phyloP scores from a whole-genome alignment of 2,113 vertebrate species.

The Azemiops feae region DNA sequence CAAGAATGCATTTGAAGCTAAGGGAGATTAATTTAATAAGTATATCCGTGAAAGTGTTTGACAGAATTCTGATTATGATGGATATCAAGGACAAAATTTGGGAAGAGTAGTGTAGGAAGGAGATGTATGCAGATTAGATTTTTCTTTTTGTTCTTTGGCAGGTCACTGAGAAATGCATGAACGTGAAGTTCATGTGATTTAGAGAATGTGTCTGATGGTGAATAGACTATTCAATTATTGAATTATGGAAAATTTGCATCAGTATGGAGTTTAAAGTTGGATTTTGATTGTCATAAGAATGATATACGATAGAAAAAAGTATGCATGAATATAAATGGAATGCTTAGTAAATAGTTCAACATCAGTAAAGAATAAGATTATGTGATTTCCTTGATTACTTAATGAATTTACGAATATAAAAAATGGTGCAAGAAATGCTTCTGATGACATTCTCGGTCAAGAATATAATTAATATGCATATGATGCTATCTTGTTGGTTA shows the following conservation, averaged over 20 bases:
- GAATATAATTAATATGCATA: not conserved
- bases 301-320: no score
- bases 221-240: not conserved
- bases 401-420: not conserved
- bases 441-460: not conserved
- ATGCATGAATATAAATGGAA: not conserved
- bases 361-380: not conserved
- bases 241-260: no score
- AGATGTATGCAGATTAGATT: not conserved
- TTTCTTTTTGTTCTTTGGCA: not conserved
- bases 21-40: not conserved
- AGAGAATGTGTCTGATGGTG: not conserved
- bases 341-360: not conserved
- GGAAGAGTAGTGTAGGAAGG: not conserved
- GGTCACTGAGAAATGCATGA: not conserved
- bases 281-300: no score
- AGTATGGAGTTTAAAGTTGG: no score
- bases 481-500: not conserved
- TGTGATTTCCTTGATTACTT: not conserved
- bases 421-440: not conserved
- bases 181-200: not conserved
- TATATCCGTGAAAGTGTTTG: not conserved
- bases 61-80: not conserved
- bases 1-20: not conserved
- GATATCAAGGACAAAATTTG: not conserved